Base-by-base conservation (phyloP, 2,113 vertebrate genomes). In the Tautogolabrus adspersus region DNA sequence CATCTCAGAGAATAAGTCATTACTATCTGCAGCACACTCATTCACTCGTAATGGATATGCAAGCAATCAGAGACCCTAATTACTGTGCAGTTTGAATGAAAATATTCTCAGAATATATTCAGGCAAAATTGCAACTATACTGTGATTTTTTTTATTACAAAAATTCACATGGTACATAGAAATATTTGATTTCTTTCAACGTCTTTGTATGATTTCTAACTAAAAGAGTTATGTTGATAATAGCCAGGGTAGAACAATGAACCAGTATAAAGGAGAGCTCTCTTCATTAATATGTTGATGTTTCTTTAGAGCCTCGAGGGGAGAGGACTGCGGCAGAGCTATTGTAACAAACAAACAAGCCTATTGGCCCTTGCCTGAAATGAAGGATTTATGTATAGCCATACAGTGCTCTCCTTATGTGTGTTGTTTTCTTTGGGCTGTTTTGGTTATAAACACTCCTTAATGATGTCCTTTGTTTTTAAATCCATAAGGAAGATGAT, bases 1-100 rank as follows among this genome's bases (percentile, higher is more conserved):
- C 55, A n/a, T 49, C 40, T 79, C 58, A 30, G 47, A n/a, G 1
- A 10, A 75, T 73, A 75, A 42, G 42, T 83, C 66, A 58, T 75
- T 73, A 60, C 42, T 49, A 76, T 57, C 38, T 67, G 66, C 80
- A 75, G 57, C 78, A 19, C 64, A 73, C 54, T 69, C 54, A 72
- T 79, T 80, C 76, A 77, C 54, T 37, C 54, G 18, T 86, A 44
- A 83, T 62, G 62, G 74, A 79, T 90, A 93, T 93, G 92, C 92
- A 94, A 93, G 52, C 59, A 72, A 83, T 79, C 15, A 91, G 88
- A 92, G 91, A 93, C 89, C 89, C 65, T 74, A 62, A 76, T 86
- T 87, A 93, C 91, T 93, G 92, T 93, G 92, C 86, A 84, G 83
- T 85, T 84, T 84, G 64, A 58, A 79, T 70, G 26, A 77, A 81